Percentiles rank a stretch among this genome's conserved stretches.
These are phyloP conservation scores for Agriopis marginaria DNA, from an alignment of 2,888 invertebrate genomes.

Conservation along the genomic window DNA sequence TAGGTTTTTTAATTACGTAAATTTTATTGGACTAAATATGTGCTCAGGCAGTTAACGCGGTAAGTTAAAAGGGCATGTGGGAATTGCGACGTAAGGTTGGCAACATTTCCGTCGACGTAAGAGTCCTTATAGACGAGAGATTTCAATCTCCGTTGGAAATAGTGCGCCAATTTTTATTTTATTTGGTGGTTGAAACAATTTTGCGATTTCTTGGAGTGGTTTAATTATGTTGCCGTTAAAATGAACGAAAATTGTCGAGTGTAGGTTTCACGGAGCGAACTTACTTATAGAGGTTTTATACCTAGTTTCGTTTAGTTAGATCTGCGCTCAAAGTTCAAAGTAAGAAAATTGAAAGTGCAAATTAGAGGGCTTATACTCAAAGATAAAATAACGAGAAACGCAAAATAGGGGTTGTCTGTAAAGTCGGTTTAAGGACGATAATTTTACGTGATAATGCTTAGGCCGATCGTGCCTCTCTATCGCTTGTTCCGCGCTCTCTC, in stretches of 20 bases:
- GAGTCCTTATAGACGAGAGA: constrained; percentile 77
- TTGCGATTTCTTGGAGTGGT: constrained; percentile 17
- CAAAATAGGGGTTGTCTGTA: no score
- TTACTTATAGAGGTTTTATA: no score
- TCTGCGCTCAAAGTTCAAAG: no score
- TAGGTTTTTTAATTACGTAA: constrained; percentile 71
- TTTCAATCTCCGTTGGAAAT: constrained; percentile 74
- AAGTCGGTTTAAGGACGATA: no score
- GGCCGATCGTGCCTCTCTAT: no score
- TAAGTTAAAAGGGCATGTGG: constrained; percentile 81
- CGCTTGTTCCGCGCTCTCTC: no score
- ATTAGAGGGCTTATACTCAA: no score
- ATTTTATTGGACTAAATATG: constrained; percentile 68
- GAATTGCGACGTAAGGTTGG: constrained; percentile 83
- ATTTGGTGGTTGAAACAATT: constrained; percentile 25
- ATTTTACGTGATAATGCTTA: no score
- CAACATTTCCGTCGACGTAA: constrained; percentile 76
- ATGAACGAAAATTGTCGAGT: background rate
- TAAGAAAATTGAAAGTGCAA: no score
- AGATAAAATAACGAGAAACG: no score
- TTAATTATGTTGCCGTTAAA: constrained; percentile 7
- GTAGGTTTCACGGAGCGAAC: background rate
- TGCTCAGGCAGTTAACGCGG: constrained; percentile 68
- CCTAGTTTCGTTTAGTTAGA: no score
- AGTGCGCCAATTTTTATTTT: constrained; percentile 44